Base-by-base conservation (phyloP, 35 echinoderm and acorn worm species). In the Diadema setosum region DNA sequence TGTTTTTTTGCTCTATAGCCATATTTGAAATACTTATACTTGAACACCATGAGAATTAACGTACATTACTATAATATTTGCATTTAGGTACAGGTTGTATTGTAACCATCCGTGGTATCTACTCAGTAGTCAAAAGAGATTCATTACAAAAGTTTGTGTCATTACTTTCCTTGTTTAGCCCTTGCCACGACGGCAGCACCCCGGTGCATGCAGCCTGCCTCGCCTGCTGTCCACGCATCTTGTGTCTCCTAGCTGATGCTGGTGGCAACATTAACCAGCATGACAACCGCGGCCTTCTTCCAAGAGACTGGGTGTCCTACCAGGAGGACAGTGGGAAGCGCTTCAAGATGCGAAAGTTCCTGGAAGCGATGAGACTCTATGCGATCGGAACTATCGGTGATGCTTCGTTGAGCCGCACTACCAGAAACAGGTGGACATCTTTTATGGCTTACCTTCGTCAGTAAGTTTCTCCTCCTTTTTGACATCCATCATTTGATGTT, bases 211-310 rank as follows among this genome's bases (percentile, higher is more conserved):
- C 73, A 8, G 73, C 73, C 5, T 78, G 73, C 20, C 73, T 78
- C 40, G 29, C 33, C 39, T 78, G 73, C 73, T 78, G 27, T 78
- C 73, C 73, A 14, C 29, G 73, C 40, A 78, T 78, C 40, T 41
- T 78, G 34, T 78, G 73, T 36, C 36, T 78, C 73, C 40, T 78
- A 41, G 73, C 73, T 2, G 35, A 78, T 15, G 73, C 73, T 36
- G 73, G 73, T n/a, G 73, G 73, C 14, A 78, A 78, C 73, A 78
- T 78, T 41, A 78, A 78, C 44, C 73, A 78, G 34, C 73, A 78
- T 78, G 73, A 78, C 73, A 78, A 78, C 73, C 73, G 73, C 24
- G 73, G 73, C 18, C 73, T 78, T 7, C 73, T 43, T 21, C 73
- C 73, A 35, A 26, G 73, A 78, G 73, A 78, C 40, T 78, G 73